Percentiles rank a stretch among this genome's conserved stretches.
Evolutionary conservation across 2,797 vertebrate genomes (phyloP).

Genomic region (Graptemys geographica): DNA sequence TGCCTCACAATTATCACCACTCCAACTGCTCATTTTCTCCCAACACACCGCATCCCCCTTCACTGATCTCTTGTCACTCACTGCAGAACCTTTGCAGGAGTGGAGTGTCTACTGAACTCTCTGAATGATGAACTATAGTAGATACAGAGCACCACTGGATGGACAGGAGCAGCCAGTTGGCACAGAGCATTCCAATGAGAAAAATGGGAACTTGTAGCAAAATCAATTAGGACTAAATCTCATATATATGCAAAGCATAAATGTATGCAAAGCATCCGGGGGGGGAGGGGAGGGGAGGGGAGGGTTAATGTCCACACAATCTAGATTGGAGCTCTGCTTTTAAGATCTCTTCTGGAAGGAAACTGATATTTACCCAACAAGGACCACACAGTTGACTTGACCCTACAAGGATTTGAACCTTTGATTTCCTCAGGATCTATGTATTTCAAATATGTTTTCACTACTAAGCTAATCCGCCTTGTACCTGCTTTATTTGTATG

Average conservation of each 20-base stretch:
- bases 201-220: not conserved
- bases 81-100: not conserved
- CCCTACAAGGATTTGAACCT: not conserved
- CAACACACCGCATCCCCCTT: not conserved
- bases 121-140: not conserved
- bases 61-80: not conserved
- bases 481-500: not conserved
- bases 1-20: not conserved
- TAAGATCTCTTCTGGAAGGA: rapidly evolving
- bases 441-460: not conserved
- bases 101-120: not conserved
- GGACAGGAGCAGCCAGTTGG: not conserved
- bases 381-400: not conserved
- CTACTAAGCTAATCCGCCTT: not conserved
- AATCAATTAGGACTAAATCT: not conserved
- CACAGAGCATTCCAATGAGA: not conserved
- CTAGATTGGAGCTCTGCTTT: not conserved
- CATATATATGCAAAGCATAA: not conserved
- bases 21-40: not conserved
- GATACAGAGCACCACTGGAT: not conserved
- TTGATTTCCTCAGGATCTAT: not conserved
- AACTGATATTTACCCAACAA: not conserved
- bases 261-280: not conserved
- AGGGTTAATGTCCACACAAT: not conserved
- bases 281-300: no score